A percentile compares a stretch with the other conserved stretches of the same genome.
These are phyloP conservation scores for Acleris cristana DNA, from an alignment of 2,888 invertebrate genomes.

Conservation along the genomic window DNA sequence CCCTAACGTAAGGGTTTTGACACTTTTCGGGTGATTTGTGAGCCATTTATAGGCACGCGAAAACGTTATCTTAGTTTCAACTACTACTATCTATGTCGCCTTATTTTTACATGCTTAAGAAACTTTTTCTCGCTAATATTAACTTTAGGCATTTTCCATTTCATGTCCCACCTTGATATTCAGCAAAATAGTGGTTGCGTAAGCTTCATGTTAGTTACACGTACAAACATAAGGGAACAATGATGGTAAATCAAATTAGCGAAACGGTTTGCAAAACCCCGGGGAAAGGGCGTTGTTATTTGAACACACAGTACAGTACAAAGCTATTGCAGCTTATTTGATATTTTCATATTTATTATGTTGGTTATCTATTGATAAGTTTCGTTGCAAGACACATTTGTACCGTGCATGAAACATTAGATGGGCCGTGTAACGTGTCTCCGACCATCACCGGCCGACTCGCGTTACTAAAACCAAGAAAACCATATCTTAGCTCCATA, in stretches of 20 bases:
- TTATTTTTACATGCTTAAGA: too few species aligned
- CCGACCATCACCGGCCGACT: constrained; percentile 49
- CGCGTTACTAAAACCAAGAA: constrained; percentile 29
- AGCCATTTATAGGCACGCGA: too few species aligned
- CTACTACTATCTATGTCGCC: too few species aligned
- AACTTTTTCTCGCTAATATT: too few species aligned
- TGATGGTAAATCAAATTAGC: constrained; percentile 17
- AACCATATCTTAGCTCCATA: neutral
- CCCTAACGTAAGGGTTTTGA: too few species aligned
- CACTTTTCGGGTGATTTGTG: too few species aligned
- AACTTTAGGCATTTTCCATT: constrained; percentile 2
- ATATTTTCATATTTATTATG: neutral
- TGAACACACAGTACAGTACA: constrained; percentile 2
- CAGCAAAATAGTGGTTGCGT: constrained; percentile 9
- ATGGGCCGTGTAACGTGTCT: constrained; percentile 53
- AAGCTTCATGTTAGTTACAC: constrained; percentile 16
- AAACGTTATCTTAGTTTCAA: too few species aligned
- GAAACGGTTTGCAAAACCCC: constrained; percentile 17
- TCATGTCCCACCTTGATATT: constrained; percentile 15
- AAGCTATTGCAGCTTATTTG: constrained; percentile 9
- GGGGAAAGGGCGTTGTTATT: constrained; percentile 16
- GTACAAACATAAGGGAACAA: constrained; percentile 5
- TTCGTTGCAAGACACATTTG: constrained; percentile 2
- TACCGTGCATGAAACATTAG: constrained; percentile 14
- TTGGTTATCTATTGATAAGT: neutral